phyloP scores from a whole-genome alignment of 2,888 invertebrate genomes.

The Drosophila koepferae region DNA sequence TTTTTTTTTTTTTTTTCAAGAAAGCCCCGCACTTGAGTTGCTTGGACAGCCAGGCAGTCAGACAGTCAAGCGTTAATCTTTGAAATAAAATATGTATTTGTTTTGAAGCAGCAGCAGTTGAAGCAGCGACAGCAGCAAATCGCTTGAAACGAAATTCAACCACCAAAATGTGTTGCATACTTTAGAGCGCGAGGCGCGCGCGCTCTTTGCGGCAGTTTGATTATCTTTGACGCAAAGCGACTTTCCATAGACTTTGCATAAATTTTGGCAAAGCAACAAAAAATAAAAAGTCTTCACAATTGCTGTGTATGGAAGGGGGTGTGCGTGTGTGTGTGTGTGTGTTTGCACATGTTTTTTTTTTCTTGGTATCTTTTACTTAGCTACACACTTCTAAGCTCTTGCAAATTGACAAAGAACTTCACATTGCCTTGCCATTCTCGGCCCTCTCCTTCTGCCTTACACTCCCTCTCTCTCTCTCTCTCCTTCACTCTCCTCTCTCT shows the following conservation, averaged over 20 bases:
- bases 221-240: conserved; percentile 70
- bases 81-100: conserved; percentile 76
- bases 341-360: conserved; percentile 32
- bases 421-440: conserved; percentile 33
- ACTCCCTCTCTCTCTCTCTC: neutral
- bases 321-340: conserved; percentile 14
- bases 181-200: conserved; percentile 49
- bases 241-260: conserved; percentile 79
- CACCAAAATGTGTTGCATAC: conserved; percentile 69
- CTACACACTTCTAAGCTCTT: conserved; percentile 74
- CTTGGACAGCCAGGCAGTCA: conserved; percentile 15
- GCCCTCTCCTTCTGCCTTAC: neutral
- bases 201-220: conserved; percentile 55
- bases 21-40: conserved; percentile 15
- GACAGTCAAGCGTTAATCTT: conserved; percentile 68
- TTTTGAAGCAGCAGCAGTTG: conserved; percentile 19
- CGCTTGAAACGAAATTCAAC: conserved; percentile 49
- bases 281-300: conserved; percentile 45
- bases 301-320: too few species aligned
- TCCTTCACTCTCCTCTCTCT: neutral
- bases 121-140: neutral
- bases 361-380: conserved; percentile 69
- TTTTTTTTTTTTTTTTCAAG: conserved; percentile 8
- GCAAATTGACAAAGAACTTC: conserved; percentile 78
- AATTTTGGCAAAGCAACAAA: conserved; percentile 48